Evolutionary conservation across 2,113 vertebrate genomes (phyloP).

Genomic region (Hemicordylus capensis): DNA sequence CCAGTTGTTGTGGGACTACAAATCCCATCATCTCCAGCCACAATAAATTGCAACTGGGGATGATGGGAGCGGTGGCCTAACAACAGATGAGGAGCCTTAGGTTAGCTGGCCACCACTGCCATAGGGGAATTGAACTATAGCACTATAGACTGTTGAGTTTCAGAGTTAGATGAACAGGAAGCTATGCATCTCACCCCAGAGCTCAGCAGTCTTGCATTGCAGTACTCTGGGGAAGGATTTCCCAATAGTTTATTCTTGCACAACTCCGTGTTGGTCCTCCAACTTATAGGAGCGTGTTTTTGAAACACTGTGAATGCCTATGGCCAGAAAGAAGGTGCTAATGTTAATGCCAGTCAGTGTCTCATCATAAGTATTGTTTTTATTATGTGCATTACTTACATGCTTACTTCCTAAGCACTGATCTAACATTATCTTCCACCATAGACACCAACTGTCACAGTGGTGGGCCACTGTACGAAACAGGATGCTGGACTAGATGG

Average conservation of each 20-base stretch:
- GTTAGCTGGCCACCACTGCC: too few relatives aligned
- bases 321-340: neutral
- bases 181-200: neutral
- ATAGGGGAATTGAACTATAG: too few relatives aligned
- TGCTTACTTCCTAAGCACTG: too few relatives aligned
- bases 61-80: too few relatives aligned
- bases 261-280: neutral
- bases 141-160: neutral
- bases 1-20: too few relatives aligned
- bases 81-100: neutral
- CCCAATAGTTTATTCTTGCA: neutral
- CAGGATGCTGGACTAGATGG: too few relatives aligned
- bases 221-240: neutral
- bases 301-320: neutral
- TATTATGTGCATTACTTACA: neutral
- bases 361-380: neutral
- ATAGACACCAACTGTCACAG: neutral
- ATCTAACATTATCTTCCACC: neutral
- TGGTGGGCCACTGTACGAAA: too few relatives aligned
- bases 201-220: neutral
- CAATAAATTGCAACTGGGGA: too few relatives aligned
- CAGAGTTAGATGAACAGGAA: neutral
- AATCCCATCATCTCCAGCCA: too few relatives aligned
- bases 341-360: neutral
- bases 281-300: neutral